Conservation (phyloP, 2,797 vertebrate species). For the Aulostomus chinensis region DNA sequence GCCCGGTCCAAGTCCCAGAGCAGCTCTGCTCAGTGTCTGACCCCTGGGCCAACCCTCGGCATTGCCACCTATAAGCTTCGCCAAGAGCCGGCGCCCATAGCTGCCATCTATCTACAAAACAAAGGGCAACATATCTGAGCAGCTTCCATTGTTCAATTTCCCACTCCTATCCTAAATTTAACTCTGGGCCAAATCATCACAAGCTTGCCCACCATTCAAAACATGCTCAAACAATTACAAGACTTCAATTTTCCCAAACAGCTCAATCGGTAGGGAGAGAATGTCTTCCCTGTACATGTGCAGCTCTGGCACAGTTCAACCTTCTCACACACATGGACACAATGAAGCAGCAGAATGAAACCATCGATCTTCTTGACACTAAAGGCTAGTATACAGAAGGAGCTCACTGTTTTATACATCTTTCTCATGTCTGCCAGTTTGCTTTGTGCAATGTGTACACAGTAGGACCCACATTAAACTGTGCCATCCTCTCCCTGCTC, state of each 20-base stretch:
- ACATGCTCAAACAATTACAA: constrained; percentile 30
- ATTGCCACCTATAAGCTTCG: constrained; percentile 9
- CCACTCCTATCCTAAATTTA: constrained; percentile 1
- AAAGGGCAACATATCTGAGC: constrained; percentile 7
- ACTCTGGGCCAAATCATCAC: constrained; percentile 19
- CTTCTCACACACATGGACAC: constrained; percentile 54
- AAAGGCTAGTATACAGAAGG: constrained; percentile 58
- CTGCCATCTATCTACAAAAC: neutral
- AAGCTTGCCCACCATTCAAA: constrained; percentile 18
- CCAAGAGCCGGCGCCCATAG: neutral
- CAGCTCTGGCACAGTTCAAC: constrained; percentile 24
- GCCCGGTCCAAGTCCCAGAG: constrained; percentile 13
- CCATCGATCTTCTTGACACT: constrained; percentile 66
- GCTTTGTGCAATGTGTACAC: constrained; percentile 17
- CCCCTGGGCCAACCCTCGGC: constrained; percentile 15
- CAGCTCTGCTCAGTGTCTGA: constrained; percentile 31
- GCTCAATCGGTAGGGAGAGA: constrained; percentile 16
- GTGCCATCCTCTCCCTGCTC: constrained; percentile 20
- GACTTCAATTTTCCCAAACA: constrained; percentile 37
- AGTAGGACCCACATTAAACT: constrained; percentile 36
- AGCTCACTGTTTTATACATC: constrained; percentile 61
- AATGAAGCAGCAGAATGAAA: constrained; percentile 60
- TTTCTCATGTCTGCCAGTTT: constrained; percentile 43
- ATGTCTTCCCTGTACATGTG: constrained; percentile 15
- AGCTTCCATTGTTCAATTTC: constrained; percentile 7